phyloP scores from a whole-genome alignment of 2,888 invertebrate species.

The Pyrocoelia pectoralis region DNA sequence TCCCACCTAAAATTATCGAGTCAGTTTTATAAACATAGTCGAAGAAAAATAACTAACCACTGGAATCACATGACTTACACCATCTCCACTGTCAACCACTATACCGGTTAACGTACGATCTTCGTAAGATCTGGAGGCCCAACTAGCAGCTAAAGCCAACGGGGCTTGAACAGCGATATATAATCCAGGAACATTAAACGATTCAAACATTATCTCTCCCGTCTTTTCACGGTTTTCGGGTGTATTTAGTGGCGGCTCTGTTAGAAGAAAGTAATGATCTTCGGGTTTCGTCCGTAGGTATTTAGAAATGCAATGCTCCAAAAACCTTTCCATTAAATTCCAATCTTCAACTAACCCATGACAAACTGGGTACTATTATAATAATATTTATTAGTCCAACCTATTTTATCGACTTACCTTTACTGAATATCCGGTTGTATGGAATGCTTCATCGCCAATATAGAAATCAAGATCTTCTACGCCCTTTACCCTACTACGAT shows the following conservation, averaged over 20 bases:
- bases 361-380: conserved; percentile 91
- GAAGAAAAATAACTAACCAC: conserved; percentile 86
- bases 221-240: conserved; percentile 97
- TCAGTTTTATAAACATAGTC: too few relatives aligned
- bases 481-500: conserved; percentile 90
- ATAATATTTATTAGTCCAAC: too few relatives aligned
- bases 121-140: conserved; percentile 90
- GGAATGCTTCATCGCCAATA: conserved; percentile 99
- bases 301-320: conserved; percentile 99
- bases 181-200: conserved; percentile 98
- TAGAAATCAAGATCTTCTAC: conserved; percentile 99
- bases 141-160: conserved; percentile 96
- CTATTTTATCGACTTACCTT: conserved; percentile 70
- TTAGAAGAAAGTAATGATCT: conserved; percentile 97
- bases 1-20: conserved; percentile 75
- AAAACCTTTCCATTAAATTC: conserved; percentile 99
- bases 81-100: conserved; percentile 99
- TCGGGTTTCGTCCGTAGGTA: conserved; percentile 98
- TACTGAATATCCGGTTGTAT: conserved; percentile 95
- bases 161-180: conserved; percentile 99
- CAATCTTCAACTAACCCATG: conserved; percentile 99
- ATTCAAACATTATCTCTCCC: conserved; percentile 99
- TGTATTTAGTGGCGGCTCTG: conserved; percentile 98
- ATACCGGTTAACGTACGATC: conserved; percentile 96
- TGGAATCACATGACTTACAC: conserved; percentile 99